Percentiles rank a stretch among this genome's conserved stretches.
phyloP scores from a whole-genome alignment of 2,113 vertebrate genomes.

The Struthio camelus region DNA sequence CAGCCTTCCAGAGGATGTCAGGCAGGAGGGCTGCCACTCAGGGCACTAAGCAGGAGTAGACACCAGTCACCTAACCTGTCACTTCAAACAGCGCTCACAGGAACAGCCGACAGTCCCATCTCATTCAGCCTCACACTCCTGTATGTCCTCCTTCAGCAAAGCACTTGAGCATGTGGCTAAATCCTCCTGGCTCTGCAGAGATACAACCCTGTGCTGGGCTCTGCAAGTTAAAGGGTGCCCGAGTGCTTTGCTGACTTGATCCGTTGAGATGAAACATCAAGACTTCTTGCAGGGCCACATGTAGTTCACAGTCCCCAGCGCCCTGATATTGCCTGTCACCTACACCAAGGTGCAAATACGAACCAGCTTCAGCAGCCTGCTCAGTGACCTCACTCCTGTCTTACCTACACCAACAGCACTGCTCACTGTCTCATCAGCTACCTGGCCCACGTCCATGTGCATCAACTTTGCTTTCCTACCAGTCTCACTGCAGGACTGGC shows the following conservation, averaged over 20 bases:
- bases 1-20: not conserved
- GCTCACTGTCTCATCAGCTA: not conserved
- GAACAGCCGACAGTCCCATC: not conserved
- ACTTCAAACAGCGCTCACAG: not conserved
- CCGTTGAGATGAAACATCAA: not conserved
- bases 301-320: not conserved
- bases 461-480: not conserved
- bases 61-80: not conserved
- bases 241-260: not conserved
- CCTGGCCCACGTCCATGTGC: fast-evolving
- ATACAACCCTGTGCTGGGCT: too few species aligned
- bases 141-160: not conserved
- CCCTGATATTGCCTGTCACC: not conserved
- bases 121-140: not conserved
- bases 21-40: not conserved
- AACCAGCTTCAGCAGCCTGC: not conserved
- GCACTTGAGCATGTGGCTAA: not conserved
- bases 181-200: not conserved
- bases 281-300: not conserved
- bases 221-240: not conserved
- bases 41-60: not conserved
- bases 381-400: not conserved
- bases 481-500: fast-evolving
- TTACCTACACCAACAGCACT: not conserved
- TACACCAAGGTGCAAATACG: not conserved